Evolutionary conservation across 2,797 vertebrate species (phyloP), one percentile per base, ranked within the genome.

Genomic region (Champsocephalus gunnari): DNA sequence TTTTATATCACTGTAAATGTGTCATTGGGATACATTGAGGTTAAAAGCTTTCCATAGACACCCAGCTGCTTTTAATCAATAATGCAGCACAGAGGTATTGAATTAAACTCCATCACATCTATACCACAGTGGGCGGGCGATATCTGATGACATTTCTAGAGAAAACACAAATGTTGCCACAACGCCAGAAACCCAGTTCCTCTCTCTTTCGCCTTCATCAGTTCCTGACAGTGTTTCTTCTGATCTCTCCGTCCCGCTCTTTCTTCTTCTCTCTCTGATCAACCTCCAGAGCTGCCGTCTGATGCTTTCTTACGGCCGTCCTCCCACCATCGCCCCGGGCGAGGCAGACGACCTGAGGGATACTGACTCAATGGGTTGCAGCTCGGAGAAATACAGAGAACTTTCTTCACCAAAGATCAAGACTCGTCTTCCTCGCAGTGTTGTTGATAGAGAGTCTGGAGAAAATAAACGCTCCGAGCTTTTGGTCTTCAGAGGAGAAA

Each of bases 331-430:
- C 34, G 87, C 89, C 87, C 21, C 24, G 62, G 89, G 92, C 88
- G 21, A 88, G 19, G 34, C 60, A 28, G 79, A 67, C 70, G 59
- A 80, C 87, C 50, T n/a, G 41, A 38, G 88, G 86, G 85, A 85
- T 62, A 61, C 69, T 67, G 68, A 82, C 79, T 87, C 86, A 71
- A 45, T 65, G 67, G 75, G 81, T 81, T 73, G 77, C 85, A 80
- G 79, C 81, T 77, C 14, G 1, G 68, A 73, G 62, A 80, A 32
- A 49, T 76, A 70, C 24, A 63, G 50, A 63, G 71, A 86, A 82
- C 69, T 89, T 88, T 91, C 71, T 88, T 79, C 74, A 43, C 60
- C 66, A 34, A 71, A 89, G 85, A 91, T 89, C 87, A 90, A 88
- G 87, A 86, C 71, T 12, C 74, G 73, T 75, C 77, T 81, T 75